Evolutionary conservation across 2,113 vertebrate species (phyloP), one percentile per base, ranked within the genome.

Genomic region (Dendropsophus ebraccatus): DNA sequence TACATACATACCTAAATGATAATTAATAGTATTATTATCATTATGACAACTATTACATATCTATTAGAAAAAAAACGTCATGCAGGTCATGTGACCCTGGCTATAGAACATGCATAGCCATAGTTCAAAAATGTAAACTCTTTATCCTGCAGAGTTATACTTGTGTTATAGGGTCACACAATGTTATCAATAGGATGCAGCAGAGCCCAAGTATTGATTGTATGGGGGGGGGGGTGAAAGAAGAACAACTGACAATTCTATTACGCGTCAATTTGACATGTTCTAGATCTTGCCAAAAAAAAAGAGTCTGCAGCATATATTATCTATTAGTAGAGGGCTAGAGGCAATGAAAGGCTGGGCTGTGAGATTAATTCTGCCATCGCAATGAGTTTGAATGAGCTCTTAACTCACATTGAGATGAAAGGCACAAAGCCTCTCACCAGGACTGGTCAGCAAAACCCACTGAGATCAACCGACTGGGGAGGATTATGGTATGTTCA

Each of bases 291-390:
- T 92, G 92, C 92, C 94, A 96, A 96, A 95, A 96, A 96, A 95
- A 96, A 97, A 97, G 95, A 95, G 95, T 95, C 28, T 96, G 96
- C 96, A 97, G 97, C 96, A 97, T 96, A 94, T 96, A 97, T 98
- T 97, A 98, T 99, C 97, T 99, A 96, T 96, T 96, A 96, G 96
- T 95, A 96, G 96, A 94, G 95, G 92, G 96, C 67, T 70, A 70
- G 67, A 41, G 13, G 67, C 95, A 97, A 96, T 98, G 96, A 99
- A 98, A 97, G 96, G 94, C 94, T 88, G 95, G 95, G 94, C 95
- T 95, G 93, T 83, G 96, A 95, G 97, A 97, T 99, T 99, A 99
- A 99, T 98, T 98, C 97, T 95, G 94, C 97, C 96, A 97, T 99
- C 96, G 96, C 95, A 95, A 95, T 95, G 95, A 92, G 96, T 99